phyloP scores from a whole-genome alignment of 2,113 vertebrate species.

The Anarhynchus alexandrinus region DNA sequence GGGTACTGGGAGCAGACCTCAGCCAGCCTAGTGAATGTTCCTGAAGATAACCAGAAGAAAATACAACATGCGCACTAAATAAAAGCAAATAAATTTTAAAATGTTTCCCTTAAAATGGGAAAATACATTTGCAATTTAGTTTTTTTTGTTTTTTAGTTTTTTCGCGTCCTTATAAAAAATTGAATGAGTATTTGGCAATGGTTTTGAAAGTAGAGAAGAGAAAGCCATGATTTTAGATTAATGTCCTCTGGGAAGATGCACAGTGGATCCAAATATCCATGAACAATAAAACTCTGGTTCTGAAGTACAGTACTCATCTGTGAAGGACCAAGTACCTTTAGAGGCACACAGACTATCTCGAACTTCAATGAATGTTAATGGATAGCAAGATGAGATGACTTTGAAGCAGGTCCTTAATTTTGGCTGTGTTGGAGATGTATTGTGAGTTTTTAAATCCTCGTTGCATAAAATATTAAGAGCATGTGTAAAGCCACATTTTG shows the following conservation, averaged over 20 bases:
- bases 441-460: not conserved
- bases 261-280: not conserved
- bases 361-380: not conserved
- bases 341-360: not conserved
- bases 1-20: not conserved
- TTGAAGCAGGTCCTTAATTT: not conserved
- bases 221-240: not conserved
- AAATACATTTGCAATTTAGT: not conserved
- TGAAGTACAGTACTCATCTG: not conserved
- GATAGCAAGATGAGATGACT: not conserved
- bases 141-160: not conserved
- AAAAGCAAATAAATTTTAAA: not conserved
- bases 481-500: not conserved
- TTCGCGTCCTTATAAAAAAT: not conserved
- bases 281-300: not conserved
- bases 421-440: not conserved
- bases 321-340: not conserved
- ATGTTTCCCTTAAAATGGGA: not conserved
- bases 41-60: not conserved
- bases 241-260: not conserved
- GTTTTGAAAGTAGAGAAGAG: not conserved
- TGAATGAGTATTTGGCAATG: not conserved
- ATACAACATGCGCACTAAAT: not conserved
- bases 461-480: not conserved
- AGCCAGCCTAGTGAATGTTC: not conserved